A percentile compares a stretch with the other conserved stretches of the same genome.
These are phyloP conservation scores for Dromius quadrimaculatus DNA, from an alignment of 2,888 invertebrate genomes.

Conservation along the genomic window DNA sequence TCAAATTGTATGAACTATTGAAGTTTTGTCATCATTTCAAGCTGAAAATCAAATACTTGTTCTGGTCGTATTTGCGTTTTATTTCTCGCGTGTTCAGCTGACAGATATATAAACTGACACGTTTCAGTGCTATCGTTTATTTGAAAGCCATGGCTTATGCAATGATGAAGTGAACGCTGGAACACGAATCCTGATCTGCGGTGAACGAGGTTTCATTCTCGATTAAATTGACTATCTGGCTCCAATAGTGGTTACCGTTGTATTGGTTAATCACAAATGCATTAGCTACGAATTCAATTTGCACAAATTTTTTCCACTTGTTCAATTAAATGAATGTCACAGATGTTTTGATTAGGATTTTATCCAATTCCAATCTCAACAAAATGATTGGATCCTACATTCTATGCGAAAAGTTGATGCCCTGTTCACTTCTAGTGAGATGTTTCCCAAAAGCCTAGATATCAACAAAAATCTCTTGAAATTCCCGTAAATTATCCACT, in stretches of 20 bases:
- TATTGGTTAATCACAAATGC: conserved; percentile 14
- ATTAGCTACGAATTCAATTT: too few species aligned
- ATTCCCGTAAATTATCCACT: too few species aligned
- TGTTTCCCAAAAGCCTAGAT: too few species aligned
- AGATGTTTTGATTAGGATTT: too few species aligned
- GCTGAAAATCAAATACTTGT: conserved; percentile 17
- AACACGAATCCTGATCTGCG: conserved; percentile 12
- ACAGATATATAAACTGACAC: conserved; percentile 30
- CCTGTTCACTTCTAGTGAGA: too few species aligned
- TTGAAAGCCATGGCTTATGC: neutral
- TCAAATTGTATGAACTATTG: too few species aligned
- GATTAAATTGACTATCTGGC: conserved; percentile 16
- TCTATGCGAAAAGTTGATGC: too few species aligned
- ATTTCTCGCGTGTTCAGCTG: conserved; percentile 25
- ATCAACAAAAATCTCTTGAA: too few species aligned
- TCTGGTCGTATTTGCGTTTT: conserved; percentile 14
- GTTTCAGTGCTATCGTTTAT: conserved; percentile 9
- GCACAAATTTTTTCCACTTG: too few species aligned
- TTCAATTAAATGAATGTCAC: too few species aligned
- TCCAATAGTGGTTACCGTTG: conserved; percentile 5
- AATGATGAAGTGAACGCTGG: conserved; percentile 19
- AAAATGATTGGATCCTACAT: too few species aligned
- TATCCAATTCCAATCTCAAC: too few species aligned
- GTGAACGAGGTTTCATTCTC: neutral
- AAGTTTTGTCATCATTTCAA: conserved; percentile 13